Evolutionary conservation across 2,113 vertebrate genomes (phyloP).

Genomic region (Orientallactaga bullata): DNA sequence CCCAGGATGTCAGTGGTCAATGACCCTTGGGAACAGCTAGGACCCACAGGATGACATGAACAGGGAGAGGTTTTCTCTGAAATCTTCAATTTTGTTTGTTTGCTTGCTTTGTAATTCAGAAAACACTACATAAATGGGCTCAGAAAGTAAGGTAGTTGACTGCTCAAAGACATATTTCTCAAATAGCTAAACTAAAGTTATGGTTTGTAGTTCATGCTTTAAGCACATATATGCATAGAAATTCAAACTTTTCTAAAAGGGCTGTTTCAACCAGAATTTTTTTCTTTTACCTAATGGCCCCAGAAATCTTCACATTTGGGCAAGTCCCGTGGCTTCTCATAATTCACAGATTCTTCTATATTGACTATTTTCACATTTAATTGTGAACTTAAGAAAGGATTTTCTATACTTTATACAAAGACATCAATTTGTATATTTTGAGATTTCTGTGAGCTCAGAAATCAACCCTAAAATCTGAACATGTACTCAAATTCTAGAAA

Average conservation of each 20-base stretch:
- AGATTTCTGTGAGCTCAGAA: slow-evolving; percentile 43
- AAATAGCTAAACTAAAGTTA: not conserved
- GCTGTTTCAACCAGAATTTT: not conserved
- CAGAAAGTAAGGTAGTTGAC: not conserved
- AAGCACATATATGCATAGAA: not conserved
- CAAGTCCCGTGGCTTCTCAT: not conserved
- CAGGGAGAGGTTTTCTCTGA: no score
- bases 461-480: slow-evolving; percentile 8
- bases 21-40: no score
- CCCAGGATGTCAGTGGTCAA: no score
- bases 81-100: not conserved
- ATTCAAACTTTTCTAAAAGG: not conserved
- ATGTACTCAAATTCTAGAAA: slow-evolving; percentile 44
- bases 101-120: no score
- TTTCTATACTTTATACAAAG: slow-evolving; percentile 31
- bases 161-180: not conserved
- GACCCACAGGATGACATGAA: no score
- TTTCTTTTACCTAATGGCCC: not conserved
- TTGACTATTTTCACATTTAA: slow-evolving; percentile 52
- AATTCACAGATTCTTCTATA: not conserved
- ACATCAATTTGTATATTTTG: not conserved
- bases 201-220: not conserved
- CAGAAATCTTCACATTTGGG: not conserved
- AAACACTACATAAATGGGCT: no score
- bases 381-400: slow-evolving; percentile 27